Conservation (phyloP, 2,888 invertebrate species). For the Ecdyonurus torrentis region DNA sequence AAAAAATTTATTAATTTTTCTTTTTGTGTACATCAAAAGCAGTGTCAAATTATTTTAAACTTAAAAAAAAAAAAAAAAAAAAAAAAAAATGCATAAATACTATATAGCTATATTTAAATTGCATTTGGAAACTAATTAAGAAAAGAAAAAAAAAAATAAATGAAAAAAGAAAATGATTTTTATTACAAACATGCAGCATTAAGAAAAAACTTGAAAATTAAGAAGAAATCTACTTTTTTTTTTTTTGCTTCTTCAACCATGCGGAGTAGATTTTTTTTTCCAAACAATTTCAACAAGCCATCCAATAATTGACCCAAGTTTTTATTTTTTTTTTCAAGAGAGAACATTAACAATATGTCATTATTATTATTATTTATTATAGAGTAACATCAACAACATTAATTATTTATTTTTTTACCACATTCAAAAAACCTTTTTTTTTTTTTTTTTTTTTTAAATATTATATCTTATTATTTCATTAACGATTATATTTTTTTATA, state of each 20-base stretch:
- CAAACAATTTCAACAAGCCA: not conserved
- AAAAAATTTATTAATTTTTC: too few relatives aligned
- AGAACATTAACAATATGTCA: not conserved
- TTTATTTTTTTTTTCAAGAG: not conserved
- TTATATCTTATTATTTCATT: not conserved
- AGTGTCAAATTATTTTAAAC: too few relatives aligned
- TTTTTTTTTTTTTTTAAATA: not conserved
- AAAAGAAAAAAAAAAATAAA: slow-evolving; percentile 5
- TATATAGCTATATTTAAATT: not conserved
- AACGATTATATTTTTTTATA: too few relatives aligned
- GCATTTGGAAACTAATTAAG: not conserved
- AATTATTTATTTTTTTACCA: not conserved
- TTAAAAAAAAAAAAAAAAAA: slow-evolving; percentile 7
- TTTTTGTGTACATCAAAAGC: too few relatives aligned
- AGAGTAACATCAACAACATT: not conserved
- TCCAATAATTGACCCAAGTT: not conserved
- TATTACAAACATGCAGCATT: not conserved
- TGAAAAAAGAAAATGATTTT: too few relatives aligned
- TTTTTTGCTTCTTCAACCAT: not conserved
- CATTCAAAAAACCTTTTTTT: not conserved
- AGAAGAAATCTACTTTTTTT: not conserved
- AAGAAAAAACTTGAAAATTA: not conserved
- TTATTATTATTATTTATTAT: too few relatives aligned
- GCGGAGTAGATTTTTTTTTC: not conserved
- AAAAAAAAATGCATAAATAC: not conserved